Conservation (phyloP, 2,797 vertebrate species). For the Leucoraja ocellata region DNA sequence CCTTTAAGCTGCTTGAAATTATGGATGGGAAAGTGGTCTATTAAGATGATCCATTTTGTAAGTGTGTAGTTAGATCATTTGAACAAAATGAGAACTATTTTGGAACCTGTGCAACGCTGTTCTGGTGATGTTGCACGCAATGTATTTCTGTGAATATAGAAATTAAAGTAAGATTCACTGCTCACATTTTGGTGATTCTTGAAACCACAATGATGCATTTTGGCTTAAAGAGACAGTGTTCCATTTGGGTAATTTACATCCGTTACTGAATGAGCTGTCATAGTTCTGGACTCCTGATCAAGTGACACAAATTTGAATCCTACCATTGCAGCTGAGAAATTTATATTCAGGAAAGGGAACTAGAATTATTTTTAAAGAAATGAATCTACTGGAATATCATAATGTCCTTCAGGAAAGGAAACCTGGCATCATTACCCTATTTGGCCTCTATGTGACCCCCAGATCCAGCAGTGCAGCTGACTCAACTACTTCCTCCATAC, state of each 20-base stretch:
- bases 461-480: too few relatives aligned
- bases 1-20: slow-evolving; percentile 24
- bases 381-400: too few relatives aligned
- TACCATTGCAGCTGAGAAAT: too few relatives aligned
- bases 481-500: too few relatives aligned
- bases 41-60: slow-evolving; percentile 16
- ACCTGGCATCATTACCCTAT: too few relatives aligned
- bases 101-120: not conserved
- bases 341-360: too few relatives aligned
- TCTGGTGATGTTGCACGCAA: not conserved
- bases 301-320: too few relatives aligned
- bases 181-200: slow-evolving; percentile 24
- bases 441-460: too few relatives aligned
- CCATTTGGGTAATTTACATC: not conserved
- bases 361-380: too few relatives aligned
- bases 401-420: too few relatives aligned
- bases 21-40: slow-evolving; percentile 11
- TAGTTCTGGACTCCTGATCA: too few relatives aligned
- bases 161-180: not conserved
- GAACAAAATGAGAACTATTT: not conserved
- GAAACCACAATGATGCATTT: not conserved
- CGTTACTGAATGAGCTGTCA: not conserved
- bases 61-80: not conserved
- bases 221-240: slow-evolving; percentile 23
- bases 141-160: slow-evolving; percentile 5